Evolutionary conservation across 2,113 vertebrate species (phyloP), one percentile per base, ranked within the genome.

Genomic region (Anarhynchus alexandrinus): DNA sequence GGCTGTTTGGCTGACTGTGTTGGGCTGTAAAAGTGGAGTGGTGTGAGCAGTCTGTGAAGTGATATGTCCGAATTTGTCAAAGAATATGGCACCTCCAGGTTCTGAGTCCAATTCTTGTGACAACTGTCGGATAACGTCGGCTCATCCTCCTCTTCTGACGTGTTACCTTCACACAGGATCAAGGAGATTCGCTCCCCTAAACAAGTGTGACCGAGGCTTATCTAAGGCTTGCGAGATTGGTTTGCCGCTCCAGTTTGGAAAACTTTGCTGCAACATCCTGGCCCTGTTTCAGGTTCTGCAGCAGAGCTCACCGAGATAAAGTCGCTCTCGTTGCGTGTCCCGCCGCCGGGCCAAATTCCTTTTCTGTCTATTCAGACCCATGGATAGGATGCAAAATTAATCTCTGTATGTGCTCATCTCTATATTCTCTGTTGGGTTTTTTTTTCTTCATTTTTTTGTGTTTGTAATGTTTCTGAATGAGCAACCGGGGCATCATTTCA

Each of bases 241-340:
- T 59, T 81, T 20, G 40, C 29, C 15, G 0, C 58, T 61, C 5
- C 0, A 3, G 20, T 49, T 62, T 29, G 66, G 34, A 58, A 81
- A 82, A 72, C 49, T 19, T 30, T 13, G 10, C 59, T 69, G 47
- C 12, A 15, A 1, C 3, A 0, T 13, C 30, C 65, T 23, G 30
- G 19, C 54, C 16, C 27, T 7, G 12, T 15, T n/a, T 27, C 6
- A 25, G 54, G 47, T 62, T 77, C 43, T 81, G 32, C 45, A 71
- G 81, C 61, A 7, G 6, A 65, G 45, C 43, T 29, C 34, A 2
- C 38, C 4, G 8, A 49, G 27, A 26, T 16, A 4, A 92, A 71
- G 4, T 12, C 12, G 0, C 18, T n/a, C 47, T 29, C 14, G 2
- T 20, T 72, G 30, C 3, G 1, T 5, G 15, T 38, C 73, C 42